phyloP scores from a whole-genome alignment of 2,888 invertebrate species.

The Abrostola triplasia region DNA sequence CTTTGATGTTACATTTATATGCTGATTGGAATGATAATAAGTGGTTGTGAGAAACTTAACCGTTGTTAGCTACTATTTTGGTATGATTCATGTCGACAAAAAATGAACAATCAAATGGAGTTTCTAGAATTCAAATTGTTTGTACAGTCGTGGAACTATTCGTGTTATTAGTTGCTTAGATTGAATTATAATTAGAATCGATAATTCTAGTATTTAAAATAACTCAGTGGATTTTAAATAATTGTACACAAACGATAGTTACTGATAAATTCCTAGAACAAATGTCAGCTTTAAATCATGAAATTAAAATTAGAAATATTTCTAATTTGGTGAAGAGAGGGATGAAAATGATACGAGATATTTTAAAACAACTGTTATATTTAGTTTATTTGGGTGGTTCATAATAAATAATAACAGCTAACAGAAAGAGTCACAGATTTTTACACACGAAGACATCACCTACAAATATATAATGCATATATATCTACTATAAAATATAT shows the following conservation, averaged over 20 bases:
- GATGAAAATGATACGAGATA: conserved; percentile 39
- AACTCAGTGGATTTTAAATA: too few species aligned
- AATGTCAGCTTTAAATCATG: too few species aligned
- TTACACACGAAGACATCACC: conserved; percentile 67
- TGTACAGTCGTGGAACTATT: too few species aligned
- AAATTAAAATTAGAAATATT: not conserved
- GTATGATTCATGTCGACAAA: not conserved
- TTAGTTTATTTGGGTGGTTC: conserved; percentile 71
- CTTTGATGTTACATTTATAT: conserved; percentile 4
- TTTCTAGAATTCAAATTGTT: too few species aligned
- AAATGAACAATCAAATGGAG: not conserved
- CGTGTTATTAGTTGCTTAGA: too few species aligned
- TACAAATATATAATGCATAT: conserved; percentile 53
- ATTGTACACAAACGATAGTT: too few species aligned
- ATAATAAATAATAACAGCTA: conserved; percentile 66
- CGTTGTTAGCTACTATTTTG: too few species aligned
- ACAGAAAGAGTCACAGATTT: conserved; percentile 57
- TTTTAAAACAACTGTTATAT: conserved; percentile 58
- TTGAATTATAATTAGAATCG: too few species aligned
- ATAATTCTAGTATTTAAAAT: too few species aligned
- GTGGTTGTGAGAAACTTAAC: not conserved
- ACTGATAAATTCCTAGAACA: too few species aligned
- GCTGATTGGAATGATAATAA: conserved; percentile 10
- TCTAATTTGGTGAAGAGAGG: not conserved
- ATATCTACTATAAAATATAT: conserved; percentile 47